These are phyloP conservation scores for Dorcus hopei DNA, from an alignment of 2,888 invertebrate species.

Conservation along the genomic window DNA sequence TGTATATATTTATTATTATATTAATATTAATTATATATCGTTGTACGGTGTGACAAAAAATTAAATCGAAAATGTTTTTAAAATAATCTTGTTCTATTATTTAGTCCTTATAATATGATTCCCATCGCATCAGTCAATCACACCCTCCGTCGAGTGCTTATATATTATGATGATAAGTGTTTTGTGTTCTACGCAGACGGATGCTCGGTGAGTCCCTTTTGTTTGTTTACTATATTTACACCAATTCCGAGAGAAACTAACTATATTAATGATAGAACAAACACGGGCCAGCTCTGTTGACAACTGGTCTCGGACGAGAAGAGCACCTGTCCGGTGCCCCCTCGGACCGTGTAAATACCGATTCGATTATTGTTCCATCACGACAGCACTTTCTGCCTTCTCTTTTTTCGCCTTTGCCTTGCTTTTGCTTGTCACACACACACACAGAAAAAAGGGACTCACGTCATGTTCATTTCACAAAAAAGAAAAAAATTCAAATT, in stretches of 20 bases:
- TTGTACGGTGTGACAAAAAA: constrained; percentile 51
- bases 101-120: constrained; percentile 9
- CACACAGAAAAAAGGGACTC: constrained; percentile 23
- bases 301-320: constrained; percentile 16
- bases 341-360: constrained; percentile 30
- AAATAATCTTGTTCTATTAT: constrained; percentile 32
- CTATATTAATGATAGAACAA: constrained; percentile 33
- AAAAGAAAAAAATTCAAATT: too few relatives aligned
- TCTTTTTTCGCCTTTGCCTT: too few relatives aligned
- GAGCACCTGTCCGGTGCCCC: constrained; percentile 27
- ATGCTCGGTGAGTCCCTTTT: constrained; percentile 34
- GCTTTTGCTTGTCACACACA: too few relatives aligned
- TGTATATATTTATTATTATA: constrained; percentile 50
- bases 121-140: background rate
- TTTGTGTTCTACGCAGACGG: constrained; percentile 13
- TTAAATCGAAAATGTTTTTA: constrained; percentile 48
- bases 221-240: constrained; percentile 29
- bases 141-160: background rate
- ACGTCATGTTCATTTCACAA: constrained; percentile 14
- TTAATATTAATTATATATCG: constrained; percentile 48
- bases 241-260: constrained; percentile 29
- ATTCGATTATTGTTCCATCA: constrained; percentile 19
- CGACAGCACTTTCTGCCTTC: background rate
- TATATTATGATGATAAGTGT: constrained; percentile 8
- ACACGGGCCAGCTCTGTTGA: constrained; percentile 20